Evolutionary conservation across 2,888 invertebrate species (phyloP), one percentile per base, ranked within the genome.

Genomic region (Apamea monoglypha): DNA sequence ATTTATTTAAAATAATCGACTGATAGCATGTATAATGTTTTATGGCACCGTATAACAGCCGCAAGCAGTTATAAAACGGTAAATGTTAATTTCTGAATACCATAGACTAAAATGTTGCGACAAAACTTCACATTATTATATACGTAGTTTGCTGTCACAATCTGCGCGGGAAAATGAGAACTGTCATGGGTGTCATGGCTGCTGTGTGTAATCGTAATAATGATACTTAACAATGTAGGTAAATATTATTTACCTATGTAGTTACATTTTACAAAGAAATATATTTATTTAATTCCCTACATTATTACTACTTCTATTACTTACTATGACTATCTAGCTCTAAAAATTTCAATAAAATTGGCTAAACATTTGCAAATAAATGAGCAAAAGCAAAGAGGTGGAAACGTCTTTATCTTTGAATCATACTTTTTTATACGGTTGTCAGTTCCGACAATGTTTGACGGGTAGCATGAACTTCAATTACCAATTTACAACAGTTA

Each of bases 131-230:
- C 82, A 84, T 76, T 71, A 85, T 71, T 83, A 63, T 32, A 76
- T 67, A n/a, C n/a, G n/a, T n/a, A 72, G 44, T 86, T 47, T 40
- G 66, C 76, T 87, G 85, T 87, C 85, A 87, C 85, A 85, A 87
- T 86, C 71, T 82, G 81, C 84, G 85, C 85, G 85, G 85, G 87
- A 87, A 85, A 87, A 87, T 87, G 72, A 87, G 76, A 85, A 85
- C 87, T 80, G 84, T 85, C 87, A 84, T 86, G 76, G 83, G 40
- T 83, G 84, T 86, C 68, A 80, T 69, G 76, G 84, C 29, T 76
- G 40, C 29, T 76, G 18, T 71, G 64, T 64, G 86, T 67, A 85
- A 83, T 68, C 67, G 50, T 32, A 81, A 71, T 74, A 29, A 47
- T 69, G 63, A 56, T 29, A 83, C 68, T 64, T 63, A 36, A 63